Evolutionary conservation across 2,797 vertebrate genomes (phyloP).

Genomic region (Danio kyathit): DNA sequence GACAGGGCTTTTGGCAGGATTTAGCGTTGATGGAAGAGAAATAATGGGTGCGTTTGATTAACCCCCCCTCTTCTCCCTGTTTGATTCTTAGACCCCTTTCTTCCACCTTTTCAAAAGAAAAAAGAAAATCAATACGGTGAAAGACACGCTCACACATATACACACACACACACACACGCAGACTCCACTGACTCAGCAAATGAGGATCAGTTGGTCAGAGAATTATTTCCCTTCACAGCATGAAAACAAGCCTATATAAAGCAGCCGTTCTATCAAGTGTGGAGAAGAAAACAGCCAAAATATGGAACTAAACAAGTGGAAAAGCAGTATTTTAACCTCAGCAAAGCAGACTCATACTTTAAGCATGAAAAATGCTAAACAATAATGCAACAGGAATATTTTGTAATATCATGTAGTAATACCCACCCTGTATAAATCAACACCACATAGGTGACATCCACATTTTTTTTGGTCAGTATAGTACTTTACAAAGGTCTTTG

Average conservation of each 20-base stretch:
- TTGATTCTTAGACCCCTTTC: slow-evolving; percentile 47
- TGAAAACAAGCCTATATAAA: slow-evolving; percentile 43
- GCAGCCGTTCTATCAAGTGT: neutral
- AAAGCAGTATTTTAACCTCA: neutral
- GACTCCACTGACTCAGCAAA: slow-evolving; percentile 58
- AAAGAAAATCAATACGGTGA: slow-evolving; percentile 37
- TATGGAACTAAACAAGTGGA: neutral
- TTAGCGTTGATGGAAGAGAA: slow-evolving; percentile 11
- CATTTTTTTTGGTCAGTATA: neutral
- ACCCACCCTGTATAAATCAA: neutral
- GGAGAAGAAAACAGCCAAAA: neutral
- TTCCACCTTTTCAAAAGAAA: slow-evolving; percentile 33
- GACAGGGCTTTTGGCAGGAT: neutral
- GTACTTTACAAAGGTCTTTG: neutral
- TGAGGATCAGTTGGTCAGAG: slow-evolving; percentile 44
- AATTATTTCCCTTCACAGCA: slow-evolving; percentile 39
- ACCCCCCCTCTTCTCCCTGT: slow-evolving; percentile 26
- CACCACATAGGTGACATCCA: no score
- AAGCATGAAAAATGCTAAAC: neutral
- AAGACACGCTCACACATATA: slow-evolving; percentile 44
- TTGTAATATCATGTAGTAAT: neutral
- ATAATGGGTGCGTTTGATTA: slow-evolving; percentile 22
- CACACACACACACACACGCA: slow-evolving; percentile 47
- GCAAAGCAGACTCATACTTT: neutral
- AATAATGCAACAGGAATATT: neutral